Conservation (phyloP, 2,113 vertebrate genomes). For the Nycticryphes semicollaris region DNA sequence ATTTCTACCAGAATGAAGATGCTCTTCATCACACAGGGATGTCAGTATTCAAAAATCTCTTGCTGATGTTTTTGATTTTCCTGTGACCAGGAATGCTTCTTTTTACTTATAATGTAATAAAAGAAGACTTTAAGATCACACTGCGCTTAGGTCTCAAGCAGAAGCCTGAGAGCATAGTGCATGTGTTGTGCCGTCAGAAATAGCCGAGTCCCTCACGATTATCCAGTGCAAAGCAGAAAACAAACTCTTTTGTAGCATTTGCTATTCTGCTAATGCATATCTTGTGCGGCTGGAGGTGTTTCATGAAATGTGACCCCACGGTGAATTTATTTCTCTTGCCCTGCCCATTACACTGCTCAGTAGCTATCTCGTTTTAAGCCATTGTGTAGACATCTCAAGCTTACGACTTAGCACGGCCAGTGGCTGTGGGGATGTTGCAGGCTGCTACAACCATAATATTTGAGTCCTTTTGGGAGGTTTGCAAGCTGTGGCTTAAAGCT, state of each 20-base stretch:
- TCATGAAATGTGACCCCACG: not conserved
- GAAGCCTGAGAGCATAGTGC: not conserved
- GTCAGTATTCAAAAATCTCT: not conserved
- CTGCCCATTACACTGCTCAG: not conserved
- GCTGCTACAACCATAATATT: not conserved
- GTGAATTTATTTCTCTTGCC: not conserved
- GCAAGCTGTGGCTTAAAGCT: not conserved
- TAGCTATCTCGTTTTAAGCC: not conserved
- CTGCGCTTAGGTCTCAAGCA: not conserved
- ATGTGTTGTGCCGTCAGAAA: not conserved
- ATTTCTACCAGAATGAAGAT: not conserved
- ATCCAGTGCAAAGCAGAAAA: not conserved
- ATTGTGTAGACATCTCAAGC: not conserved
- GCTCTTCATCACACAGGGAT: not conserved
- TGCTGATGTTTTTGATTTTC: not conserved
- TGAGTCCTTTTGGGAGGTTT: not conserved
- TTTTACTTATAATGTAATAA: not conserved
- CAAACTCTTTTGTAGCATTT: not conserved
- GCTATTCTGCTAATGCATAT: not conserved
- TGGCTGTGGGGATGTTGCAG: not conserved
- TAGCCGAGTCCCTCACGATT: not conserved
- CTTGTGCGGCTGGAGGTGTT: not conserved
- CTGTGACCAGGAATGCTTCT: not conserved
- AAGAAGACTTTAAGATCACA: not conserved
- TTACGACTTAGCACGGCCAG: not conserved